Conservation (phyloP, 1,140 invertebrate species). For the Sinella curviseta region DNA sequence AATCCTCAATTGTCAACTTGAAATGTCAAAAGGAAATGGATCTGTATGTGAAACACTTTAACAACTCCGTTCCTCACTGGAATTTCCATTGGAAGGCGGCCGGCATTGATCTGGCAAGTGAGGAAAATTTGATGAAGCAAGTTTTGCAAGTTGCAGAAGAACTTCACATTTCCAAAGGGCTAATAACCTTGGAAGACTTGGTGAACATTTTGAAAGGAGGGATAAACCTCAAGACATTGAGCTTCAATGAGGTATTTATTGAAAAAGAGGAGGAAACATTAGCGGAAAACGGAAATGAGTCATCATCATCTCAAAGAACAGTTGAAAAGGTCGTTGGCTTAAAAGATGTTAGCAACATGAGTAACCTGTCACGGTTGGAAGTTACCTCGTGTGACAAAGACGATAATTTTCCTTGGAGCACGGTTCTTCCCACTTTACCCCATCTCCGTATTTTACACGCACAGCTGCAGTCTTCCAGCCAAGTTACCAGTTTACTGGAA, state of each 20-base stretch:
- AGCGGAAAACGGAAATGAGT: background rate
- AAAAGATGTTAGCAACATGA: background rate
- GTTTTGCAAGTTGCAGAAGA: conserved; percentile 11
- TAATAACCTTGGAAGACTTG: conserved; percentile 9
- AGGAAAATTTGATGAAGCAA: background rate
- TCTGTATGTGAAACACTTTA: background rate
- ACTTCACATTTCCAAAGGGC: conserved; percentile 32
- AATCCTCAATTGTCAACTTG: conserved; percentile 9
- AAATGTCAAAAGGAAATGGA: conserved; percentile 3
- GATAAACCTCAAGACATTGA: conserved; percentile 8
- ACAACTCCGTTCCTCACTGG: background rate
- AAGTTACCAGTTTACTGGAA: conserved; percentile 27
- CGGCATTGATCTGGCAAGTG: conserved; percentile 11
- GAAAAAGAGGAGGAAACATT: conserved; percentile 30
- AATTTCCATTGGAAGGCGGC: conserved; percentile 30
- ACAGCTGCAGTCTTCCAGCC: conserved; percentile 26
- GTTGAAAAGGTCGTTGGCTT: background rate
- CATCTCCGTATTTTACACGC: conserved; percentile 24
- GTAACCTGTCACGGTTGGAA: conserved; percentile 30
- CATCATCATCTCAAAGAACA: background rate
- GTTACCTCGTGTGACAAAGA: conserved; percentile 31
- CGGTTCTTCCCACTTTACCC: conserved; percentile 15
- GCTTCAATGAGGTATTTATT: conserved; percentile 5
- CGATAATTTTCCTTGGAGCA: conserved; percentile 29
- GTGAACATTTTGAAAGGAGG: conserved; percentile 22